phyloP scores from a whole-genome alignment of 2,113 vertebrate genomes.

The Serinus canaria region DNA sequence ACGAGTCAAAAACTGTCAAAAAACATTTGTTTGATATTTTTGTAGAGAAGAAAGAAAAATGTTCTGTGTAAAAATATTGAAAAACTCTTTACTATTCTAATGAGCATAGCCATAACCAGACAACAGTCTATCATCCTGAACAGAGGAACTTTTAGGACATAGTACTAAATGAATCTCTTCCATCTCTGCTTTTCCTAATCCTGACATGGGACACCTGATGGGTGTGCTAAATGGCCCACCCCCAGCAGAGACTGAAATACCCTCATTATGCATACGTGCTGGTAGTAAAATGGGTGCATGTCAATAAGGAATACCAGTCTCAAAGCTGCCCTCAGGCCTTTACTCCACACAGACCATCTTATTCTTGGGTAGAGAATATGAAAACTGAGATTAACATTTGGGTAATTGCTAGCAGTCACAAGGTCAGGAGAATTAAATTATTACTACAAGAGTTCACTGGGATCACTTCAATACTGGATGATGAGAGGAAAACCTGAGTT shows the following conservation, averaged over 20 bases:
- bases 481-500: neutral
- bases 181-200: neutral
- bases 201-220: neutral
- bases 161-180: neutral
- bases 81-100: neutral
- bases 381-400: neutral
- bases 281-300: neutral
- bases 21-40: neutral
- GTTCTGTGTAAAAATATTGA: neutral
- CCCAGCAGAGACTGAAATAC: neutral
- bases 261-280: neutral
- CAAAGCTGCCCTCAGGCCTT: neutral
- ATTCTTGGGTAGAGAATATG: neutral
- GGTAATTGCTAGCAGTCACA: neutral
- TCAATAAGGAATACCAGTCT: neutral
- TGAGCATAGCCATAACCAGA: neutral
- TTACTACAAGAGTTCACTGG: neutral
- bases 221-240: neutral
- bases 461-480: neutral
- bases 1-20: neutral
- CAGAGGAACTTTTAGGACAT: neutral
- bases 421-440: neutral
- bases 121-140: neutral
- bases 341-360: neutral
- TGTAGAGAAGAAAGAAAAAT: neutral